These are phyloP conservation scores for Lordiphosa andalusiaca DNA, from an alignment of 2,888 invertebrate species.

Conservation along the genomic window DNA sequence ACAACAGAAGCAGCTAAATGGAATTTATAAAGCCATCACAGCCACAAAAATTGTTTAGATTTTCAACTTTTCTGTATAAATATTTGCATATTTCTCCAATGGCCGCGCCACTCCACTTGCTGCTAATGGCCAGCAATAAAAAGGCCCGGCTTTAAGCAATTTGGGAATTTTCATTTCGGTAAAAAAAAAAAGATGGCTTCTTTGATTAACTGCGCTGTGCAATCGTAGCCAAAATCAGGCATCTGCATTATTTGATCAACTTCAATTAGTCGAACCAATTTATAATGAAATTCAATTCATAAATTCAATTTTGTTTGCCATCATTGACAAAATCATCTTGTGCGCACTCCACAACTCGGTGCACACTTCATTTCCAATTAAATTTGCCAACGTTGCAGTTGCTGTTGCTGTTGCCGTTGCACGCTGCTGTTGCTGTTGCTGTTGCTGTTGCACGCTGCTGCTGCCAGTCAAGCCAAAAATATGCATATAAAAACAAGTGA, in stretches of 20 bases:
- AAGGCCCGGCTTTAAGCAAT: no score
- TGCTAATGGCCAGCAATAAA: conserved; percentile 1
- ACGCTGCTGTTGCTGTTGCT: not conserved
- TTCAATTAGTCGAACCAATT: conserved; percentile 62
- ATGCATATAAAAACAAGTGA: conserved; percentile 40
- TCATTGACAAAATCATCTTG: conserved; percentile 73
- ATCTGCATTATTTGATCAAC: conserved; percentile 35
- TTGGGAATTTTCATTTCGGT: no score
- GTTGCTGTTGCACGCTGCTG: conserved; percentile 1
- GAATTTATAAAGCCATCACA: conserved; percentile 49
- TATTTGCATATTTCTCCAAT: conserved; percentile 59
- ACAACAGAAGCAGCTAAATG: conserved; percentile 48
- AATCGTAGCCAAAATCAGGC: no score
- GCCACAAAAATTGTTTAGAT: conserved; percentile 35
- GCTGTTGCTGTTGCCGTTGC: conserved; percentile 2
- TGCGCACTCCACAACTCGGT: conserved; percentile 29
- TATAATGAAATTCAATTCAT: conserved; percentile 69
- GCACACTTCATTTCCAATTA: conserved; percentile 71
- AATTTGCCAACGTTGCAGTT: conserved; percentile 67
- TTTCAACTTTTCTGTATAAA: conserved; percentile 35
- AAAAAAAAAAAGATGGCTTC: no score
- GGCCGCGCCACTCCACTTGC: not conserved
- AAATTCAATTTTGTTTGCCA: conserved; percentile 64
- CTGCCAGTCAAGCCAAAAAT: conserved; percentile 11
- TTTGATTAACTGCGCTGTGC: not conserved